These are phyloP conservation scores for Oceanodroma leucorhoa DNA, from an alignment of 2,797 vertebrate species.

Conservation along the genomic window DNA sequence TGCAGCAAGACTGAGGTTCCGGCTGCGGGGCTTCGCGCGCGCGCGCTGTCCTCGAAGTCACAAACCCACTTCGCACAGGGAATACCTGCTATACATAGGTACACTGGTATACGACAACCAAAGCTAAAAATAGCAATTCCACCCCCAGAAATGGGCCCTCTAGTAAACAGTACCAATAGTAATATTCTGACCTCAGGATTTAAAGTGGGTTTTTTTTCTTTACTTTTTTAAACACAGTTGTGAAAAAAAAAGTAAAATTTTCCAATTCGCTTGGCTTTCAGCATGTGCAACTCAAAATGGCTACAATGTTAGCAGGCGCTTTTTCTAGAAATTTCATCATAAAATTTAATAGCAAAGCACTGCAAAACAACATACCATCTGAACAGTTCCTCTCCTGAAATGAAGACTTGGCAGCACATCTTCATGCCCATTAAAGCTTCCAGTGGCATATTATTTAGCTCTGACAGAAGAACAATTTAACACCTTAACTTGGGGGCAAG, in stretches of 20 bases:
- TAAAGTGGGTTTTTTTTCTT: neutral
- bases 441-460: neutral
- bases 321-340: neutral
- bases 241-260: neutral
- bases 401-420: neutral
- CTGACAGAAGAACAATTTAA: slow-evolving; percentile 30
- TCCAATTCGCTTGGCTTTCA: neutral
- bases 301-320: neutral
- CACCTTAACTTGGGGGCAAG: slow-evolving; percentile 23
- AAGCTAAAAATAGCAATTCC: neutral
- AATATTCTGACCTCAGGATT: neutral
- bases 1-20: neutral
- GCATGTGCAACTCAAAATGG: neutral
- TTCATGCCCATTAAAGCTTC: neutral
- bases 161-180: neutral
- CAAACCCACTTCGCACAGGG: neutral
- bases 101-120: neutral
- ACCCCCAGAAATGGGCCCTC: neutral
- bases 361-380: neutral
- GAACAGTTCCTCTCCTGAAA: neutral
- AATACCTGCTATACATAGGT: neutral
- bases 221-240: neutral
- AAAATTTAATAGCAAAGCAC: neutral
- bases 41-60: neutral
- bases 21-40: neutral